Evolutionary conservation across 2,888 invertebrate species (phyloP), one percentile per base, ranked within the genome.

Genomic region (Hypena proboscidalis): DNA sequence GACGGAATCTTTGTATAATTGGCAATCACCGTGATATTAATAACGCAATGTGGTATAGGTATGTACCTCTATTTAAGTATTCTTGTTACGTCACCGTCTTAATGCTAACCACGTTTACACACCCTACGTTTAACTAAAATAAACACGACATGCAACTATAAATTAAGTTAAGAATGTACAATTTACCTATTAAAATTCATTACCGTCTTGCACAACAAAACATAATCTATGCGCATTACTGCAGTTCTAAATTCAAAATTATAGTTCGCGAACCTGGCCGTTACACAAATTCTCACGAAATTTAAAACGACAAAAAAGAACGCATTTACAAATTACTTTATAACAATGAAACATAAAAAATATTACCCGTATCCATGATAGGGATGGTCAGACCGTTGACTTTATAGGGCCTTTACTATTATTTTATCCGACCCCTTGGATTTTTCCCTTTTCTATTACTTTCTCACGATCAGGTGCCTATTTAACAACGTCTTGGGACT

Each of bases 381-480:
- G 34, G 40, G 46, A 34, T 44, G 32, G 38, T 35, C 26, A 9
- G 39, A 35, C 51, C 49, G 46, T 58, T 59, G 61, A 50, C 55
- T 64, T 75, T 67, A 66, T 53, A 63, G 66, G 49, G 60, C 44
- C 30, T 61, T 46, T 44, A 56, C 55, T 59, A 61, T 58, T 53
- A 57, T 63, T 58, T 52, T 58, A 37, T 52, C 41, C 35, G 39
- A 46, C 61, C 65, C 63, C 36, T 46, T 48, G 49, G 54, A 56
- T 50, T 23, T 41, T 34, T 49, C 63, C 60, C 55, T 68, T 46
- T 70, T 67, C 69, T 70, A 64, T 54, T 59, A 53, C 58, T 69
- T 64, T 83, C 84, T 70, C 84, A 85, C 83, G 80, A 70, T 84
- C 85, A 85, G 85, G 85, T 85, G 85, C 73, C 74, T 76, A 71